These are phyloP conservation scores for Petromus typicus DNA, from an alignment of 2,113 vertebrate species.

Conservation along the genomic window DNA sequence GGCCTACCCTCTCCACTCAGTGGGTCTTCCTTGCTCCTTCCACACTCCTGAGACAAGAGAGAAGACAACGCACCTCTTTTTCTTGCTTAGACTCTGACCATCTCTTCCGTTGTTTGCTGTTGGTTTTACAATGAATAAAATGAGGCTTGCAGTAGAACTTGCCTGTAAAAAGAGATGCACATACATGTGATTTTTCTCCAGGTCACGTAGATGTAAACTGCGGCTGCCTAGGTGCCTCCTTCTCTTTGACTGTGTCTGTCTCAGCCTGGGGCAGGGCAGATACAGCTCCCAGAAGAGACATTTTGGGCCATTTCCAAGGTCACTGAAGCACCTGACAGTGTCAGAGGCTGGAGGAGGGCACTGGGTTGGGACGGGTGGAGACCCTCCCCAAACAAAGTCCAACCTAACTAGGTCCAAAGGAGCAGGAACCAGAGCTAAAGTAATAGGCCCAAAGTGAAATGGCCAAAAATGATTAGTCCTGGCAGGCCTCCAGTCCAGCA, in stretches of 20 bases:
- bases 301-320: too few species aligned
- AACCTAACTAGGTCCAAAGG: too few species aligned
- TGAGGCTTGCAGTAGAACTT: slow-evolving; percentile 98
- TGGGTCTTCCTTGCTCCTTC: background rate
- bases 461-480: background rate
- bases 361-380: too few species aligned
- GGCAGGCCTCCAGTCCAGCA: background rate
- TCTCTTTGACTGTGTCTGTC: background rate
- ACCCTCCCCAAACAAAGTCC: background rate
- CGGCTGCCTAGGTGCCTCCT: too few species aligned
- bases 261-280: background rate
- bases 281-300: too few species aligned
- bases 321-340: too few species aligned
- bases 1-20: background rate
- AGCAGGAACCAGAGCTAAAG: background rate
- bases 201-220: background rate
- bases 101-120: slow-evolving; percentile 89
- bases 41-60: background rate
- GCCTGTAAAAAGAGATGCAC: slow-evolving; percentile 83
- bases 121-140: slow-evolving; percentile 92
- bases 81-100: slow-evolving; percentile 85
- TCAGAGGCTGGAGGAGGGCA: too few species aligned
- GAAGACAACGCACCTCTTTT: slow-evolving; percentile 79
- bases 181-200: background rate
- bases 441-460: background rate